A percentile compares a stretch with the other conserved stretches of the same genome.
Conservation (phyloP, 2,797 vertebrate genomes). For the Numenius phaeopus region DNA sequence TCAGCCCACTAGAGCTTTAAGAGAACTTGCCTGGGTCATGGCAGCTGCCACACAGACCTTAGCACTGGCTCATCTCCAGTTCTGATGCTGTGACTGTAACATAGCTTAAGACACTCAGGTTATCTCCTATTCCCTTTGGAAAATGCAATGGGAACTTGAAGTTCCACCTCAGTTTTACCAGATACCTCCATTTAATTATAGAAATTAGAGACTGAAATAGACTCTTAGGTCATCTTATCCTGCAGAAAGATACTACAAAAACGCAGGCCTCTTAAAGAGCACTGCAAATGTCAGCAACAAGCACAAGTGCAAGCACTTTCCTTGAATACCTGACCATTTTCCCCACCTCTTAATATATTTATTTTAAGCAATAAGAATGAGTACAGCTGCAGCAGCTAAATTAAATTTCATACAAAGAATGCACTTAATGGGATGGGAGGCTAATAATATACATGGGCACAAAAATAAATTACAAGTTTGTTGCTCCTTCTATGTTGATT, state of each 20-base stretch:
- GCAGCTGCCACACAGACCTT: background rate
- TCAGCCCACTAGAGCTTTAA: background rate
- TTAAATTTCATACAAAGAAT: conserved; percentile 15
- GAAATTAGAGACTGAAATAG: conserved; percentile 30
- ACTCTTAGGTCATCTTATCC: background rate
- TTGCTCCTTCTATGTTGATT: background rate
- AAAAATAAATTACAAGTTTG: background rate
- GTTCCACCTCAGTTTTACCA: background rate
- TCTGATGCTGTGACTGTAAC: background rate
- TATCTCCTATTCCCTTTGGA: conserved; percentile 1
- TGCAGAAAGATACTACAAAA: background rate
- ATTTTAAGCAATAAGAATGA: background rate
- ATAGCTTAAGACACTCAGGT: background rate
- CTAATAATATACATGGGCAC: background rate
- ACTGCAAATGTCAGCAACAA: background rate
- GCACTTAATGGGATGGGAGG: background rate
- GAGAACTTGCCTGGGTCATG: background rate
- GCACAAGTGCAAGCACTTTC: background rate
- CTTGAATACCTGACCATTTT: background rate
- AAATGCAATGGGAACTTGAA: background rate
- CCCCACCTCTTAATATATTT: background rate
- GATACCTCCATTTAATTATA: background rate
- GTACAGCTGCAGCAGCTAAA: background rate
- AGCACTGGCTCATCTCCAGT: background rate
- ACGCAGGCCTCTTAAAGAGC: background rate